phyloP scores from a whole-genome alignment of 2,888 invertebrate genomes.

The Mantis religiosa region DNA sequence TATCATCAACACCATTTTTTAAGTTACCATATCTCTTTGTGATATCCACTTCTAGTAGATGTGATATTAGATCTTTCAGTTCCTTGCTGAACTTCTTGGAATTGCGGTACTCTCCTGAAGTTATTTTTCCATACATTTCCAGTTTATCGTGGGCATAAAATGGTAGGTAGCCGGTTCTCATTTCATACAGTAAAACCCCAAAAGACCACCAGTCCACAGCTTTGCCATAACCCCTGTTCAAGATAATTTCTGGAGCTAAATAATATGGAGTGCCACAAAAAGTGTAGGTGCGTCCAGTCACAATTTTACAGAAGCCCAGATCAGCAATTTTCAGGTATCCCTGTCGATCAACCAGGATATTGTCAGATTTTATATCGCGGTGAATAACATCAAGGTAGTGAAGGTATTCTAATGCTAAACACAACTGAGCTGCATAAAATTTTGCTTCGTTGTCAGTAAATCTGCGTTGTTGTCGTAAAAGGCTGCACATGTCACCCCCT shows the following conservation, averaged over 20 bases:
- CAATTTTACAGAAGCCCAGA: constrained; percentile 19
- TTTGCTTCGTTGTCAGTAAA: constrained; percentile 26
- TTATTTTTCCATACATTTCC: constrained; percentile 92
- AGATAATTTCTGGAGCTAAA: constrained; percentile 48
- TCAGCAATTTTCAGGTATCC: constrained; percentile 30
- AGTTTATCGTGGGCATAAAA: constrained; percentile 90
- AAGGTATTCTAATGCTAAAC: constrained; percentile 28
- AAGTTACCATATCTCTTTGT: neutral
- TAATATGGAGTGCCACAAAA: constrained; percentile 26
- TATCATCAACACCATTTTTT: neutral
- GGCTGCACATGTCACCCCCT: constrained; percentile 28
- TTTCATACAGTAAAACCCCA: constrained; percentile 83
- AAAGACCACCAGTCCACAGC: constrained; percentile 98
- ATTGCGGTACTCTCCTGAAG: constrained; percentile 81
- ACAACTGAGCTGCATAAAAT: constrained; percentile 29
- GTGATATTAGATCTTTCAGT: constrained; percentile 77
- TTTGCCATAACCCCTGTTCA: constrained; percentile 87
- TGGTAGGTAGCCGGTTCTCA: constrained; percentile 90
- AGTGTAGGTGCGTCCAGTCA: constrained; percentile 16
- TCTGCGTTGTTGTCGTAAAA: constrained; percentile 18
- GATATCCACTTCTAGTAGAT: constrained; percentile 48
- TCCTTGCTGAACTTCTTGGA: constrained; percentile 79
- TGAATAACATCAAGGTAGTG: constrained; percentile 27
- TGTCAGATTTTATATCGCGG: constrained; percentile 30
- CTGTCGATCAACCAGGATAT: constrained; percentile 23